Evolutionary conservation across 1,140 invertebrate genomes (phyloP).

Genomic region (Neodiprion lecontei): DNA sequence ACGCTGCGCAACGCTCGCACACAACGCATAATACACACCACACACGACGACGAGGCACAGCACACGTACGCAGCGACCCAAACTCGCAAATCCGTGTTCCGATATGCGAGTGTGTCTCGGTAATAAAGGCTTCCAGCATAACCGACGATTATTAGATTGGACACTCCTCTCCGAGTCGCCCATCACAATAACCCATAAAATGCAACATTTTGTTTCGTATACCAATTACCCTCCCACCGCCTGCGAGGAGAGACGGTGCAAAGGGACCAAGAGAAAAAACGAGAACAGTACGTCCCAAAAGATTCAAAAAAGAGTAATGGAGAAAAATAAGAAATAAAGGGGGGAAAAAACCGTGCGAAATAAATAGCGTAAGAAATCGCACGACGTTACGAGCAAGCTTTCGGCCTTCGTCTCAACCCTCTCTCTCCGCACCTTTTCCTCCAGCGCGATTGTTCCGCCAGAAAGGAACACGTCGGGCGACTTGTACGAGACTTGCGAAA

Average conservation of each 20-base stretch:
- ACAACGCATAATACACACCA: too few relatives aligned
- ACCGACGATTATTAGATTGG: conserved; percentile 61
- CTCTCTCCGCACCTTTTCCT: neutral
- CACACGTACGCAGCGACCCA: neutral
- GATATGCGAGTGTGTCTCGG: conserved; percentile 39
- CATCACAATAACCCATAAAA: conserved; percentile 61
- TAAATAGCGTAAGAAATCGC: neutral
- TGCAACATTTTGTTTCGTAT: conserved; percentile 56
- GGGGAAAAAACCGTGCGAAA: neutral
- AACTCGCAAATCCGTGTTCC: neutral
- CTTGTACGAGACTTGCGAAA: too few relatives aligned
- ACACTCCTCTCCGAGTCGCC: conserved; percentile 49
- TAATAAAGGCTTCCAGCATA: conserved; percentile 58
- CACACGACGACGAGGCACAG: neutral
- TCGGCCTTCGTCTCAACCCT: neutral
- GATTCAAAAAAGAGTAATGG: neutral
- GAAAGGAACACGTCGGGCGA: neutral
- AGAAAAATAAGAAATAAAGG: neutral
- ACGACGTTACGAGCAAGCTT: neutral
- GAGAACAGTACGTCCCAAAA: neutral
- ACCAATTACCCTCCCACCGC: conserved; percentile 45
- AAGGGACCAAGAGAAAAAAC: neutral
- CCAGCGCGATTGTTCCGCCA: neutral
- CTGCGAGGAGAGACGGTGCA: neutral
- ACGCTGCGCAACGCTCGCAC: neutral